Evolutionary conservation across 2,888 invertebrate species (phyloP).

Genomic region (Nemoura dubitans): DNA sequence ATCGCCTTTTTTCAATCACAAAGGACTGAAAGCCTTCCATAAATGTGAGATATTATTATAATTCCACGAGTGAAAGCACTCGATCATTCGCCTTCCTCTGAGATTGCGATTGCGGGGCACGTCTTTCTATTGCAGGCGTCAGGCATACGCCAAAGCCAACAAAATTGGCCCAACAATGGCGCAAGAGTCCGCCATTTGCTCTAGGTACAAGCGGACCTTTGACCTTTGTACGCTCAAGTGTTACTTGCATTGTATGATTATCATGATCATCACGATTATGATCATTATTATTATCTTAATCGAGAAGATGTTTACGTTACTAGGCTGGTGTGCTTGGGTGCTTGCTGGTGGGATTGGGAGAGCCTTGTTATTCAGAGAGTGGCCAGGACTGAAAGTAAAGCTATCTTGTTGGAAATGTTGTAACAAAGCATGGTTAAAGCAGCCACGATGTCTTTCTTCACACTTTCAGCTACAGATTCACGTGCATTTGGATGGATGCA

Average conservation of each 20-base stretch:
- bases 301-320: conserved; percentile 4
- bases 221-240: background rate
- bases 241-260: background rate
- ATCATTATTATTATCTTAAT: conserved; percentile 12
- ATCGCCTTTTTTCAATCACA: background rate
- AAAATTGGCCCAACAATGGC: background rate
- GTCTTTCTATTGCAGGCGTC: background rate
- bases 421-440: too few relatives aligned
- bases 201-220: background rate
- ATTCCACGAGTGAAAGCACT: background rate
- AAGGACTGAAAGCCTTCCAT: background rate
- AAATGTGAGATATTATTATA: background rate
- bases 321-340: background rate
- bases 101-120: background rate
- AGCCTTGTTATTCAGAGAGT: background rate
- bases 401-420: too few relatives aligned
- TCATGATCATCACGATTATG: background rate
- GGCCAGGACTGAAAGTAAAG: too few relatives aligned
- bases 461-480: too few relatives aligned
- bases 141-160: conserved; percentile 12
- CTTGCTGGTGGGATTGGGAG: background rate
- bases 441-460: too few relatives aligned
- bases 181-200: background rate
- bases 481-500: too few relatives aligned
- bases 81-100: background rate